Base-by-base conservation (phyloP, 2,797 vertebrate species). In the Sebastes oblongus region DNA sequence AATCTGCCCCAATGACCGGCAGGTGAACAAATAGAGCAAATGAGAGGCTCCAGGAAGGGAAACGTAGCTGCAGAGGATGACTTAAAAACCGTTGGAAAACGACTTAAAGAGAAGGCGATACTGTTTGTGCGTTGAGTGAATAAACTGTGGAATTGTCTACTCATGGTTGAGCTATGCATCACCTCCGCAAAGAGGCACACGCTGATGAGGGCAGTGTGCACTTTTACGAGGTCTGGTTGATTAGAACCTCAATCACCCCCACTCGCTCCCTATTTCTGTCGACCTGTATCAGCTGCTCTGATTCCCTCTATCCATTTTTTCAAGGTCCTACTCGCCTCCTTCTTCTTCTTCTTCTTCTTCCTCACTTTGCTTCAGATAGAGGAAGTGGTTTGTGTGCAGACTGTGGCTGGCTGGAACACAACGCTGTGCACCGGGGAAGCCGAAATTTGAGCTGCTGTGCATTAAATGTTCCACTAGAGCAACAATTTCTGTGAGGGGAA, bases 381-480 rank as follows among this genome's bases (percentile, higher is more conserved):
- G 94, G 94, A 96, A 95, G 94, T 88, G 92, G 92, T 95, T 94
- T 95, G 89, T 90, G 89, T 94, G 92, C 91, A 94, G 93, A 93
- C 93, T 91, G 91, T n/a, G 85, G 89, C 91, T 85, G 91, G 84
- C 88, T 92, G 91, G 93, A 94, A 93, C 89, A 92, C 71, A 76
- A 77, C 72, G 84, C 92, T 77, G 81, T 90, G 88, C 85, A 78
- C 88, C 61, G 71, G 83, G 89, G 88, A 94, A 92, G 90, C 87
- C 62, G 93, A 94, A 95, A 96, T 90, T 72, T 62, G 92, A 96
- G 89, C 91, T 89, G 67, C 76, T 79, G 77, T 86, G 85, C 89
- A 93, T 96, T 96, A 95, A 96, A 96, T 92, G 93, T 96, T 96
- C 95, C 95, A 95, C 91, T 91, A 93, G 91, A 94, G 93, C 87